Conservation (phyloP, 2,888 invertebrate genomes). For the Temnothorax ravouxi region DNA sequence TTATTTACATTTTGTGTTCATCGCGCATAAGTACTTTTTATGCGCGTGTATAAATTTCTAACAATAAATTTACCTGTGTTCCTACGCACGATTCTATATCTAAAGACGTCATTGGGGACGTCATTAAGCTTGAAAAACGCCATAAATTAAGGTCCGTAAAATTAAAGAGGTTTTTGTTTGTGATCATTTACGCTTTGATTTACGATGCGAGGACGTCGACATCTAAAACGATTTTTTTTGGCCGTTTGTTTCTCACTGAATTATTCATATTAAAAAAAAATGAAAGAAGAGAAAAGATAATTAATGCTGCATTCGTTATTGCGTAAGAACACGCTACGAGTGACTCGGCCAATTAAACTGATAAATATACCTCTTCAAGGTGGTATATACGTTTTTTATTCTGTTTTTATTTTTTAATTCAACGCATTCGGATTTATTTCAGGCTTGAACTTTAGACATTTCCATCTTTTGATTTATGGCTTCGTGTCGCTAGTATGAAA, state of each 20-base stretch:
- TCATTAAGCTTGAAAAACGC: neutral
- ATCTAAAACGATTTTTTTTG: neutral
- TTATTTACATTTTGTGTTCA: neutral
- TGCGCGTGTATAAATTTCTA: neutral
- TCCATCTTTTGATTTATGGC: neutral
- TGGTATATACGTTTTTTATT: neutral
- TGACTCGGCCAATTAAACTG: neutral
- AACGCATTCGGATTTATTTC: neutral
- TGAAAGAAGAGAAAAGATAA: neutral
- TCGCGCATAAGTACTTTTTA: neutral
- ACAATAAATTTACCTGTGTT: too few species aligned
- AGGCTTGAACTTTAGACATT: neutral
- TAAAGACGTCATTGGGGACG: neutral
- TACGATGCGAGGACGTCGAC: neutral
- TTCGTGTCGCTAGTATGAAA: neutral
- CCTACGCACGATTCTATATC: too few species aligned
- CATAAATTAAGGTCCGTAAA: neutral
- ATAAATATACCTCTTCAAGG: neutral
- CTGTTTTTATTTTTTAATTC: neutral
- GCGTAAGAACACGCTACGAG: neutral
- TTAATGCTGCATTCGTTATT: neutral
- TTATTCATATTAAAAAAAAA: neutral
- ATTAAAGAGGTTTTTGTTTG: neutral
- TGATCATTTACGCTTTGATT: neutral
- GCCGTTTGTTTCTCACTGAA: neutral